These are phyloP conservation scores for Papilio machaon DNA, from an alignment of 1,140 invertebrate genomes.

Conservation along the genomic window DNA sequence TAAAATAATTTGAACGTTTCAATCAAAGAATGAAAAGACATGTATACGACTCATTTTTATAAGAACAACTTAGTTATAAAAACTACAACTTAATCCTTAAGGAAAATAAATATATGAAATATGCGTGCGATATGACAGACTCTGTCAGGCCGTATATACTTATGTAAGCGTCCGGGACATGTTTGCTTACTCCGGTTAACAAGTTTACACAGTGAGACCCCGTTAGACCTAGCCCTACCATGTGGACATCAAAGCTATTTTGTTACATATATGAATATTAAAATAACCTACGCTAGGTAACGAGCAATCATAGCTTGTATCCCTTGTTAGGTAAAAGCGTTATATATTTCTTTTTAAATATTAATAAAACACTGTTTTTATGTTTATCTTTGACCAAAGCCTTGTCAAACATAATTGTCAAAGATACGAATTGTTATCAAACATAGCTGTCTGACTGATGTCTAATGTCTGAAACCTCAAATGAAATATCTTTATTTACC, in stretches of 20 bases:
- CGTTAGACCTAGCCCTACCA: conserved; percentile 21
- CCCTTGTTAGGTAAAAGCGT: not conserved
- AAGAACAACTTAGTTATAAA: too few relatives aligned
- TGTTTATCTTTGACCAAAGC: too few relatives aligned
- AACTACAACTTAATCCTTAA: not conserved
- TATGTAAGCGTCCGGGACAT: conserved; percentile 1
- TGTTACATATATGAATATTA: not conserved
- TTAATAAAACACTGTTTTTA: too few relatives aligned
- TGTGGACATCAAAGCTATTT: conserved; percentile 24
- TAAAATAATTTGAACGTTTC: not conserved
- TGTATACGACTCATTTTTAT: too few relatives aligned
- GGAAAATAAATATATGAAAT: not conserved
- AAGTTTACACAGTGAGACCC: conserved; percentile 32
- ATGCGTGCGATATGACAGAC: conserved; percentile 10
- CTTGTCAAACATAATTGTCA: too few relatives aligned
- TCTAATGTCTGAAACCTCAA: not conserved
- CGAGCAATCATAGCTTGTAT: not conserved
- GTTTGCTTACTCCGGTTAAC: conserved; percentile 31
- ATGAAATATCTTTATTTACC: not conserved
- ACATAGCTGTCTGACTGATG: not conserved
- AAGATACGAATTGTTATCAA: too few relatives aligned
- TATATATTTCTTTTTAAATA: not conserved
- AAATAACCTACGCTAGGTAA: not conserved
- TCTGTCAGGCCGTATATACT: not conserved
- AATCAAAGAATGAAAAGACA: too few relatives aligned